A percentile compares a stretch with the other conserved stretches of the same genome.
Evolutionary conservation across 2,797 vertebrate species (phyloP).

Genomic region (Tachyglossus aculeatus): DNA sequence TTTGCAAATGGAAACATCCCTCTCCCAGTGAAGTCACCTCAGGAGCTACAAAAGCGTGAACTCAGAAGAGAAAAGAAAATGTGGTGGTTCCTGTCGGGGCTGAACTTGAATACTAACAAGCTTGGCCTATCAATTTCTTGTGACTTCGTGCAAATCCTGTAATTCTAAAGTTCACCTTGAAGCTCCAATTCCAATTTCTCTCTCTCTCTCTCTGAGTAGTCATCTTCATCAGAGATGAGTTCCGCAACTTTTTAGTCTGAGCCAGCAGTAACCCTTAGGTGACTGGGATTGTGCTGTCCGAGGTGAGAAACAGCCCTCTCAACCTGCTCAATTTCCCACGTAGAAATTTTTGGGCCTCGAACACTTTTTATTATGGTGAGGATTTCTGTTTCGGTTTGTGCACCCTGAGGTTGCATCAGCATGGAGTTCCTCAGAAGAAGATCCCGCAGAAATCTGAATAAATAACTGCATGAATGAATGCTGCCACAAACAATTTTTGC

Average conservation of each 20-base stretch:
- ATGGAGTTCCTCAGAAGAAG: no score
- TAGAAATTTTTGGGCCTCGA: neutral
- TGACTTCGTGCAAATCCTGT: conserved; percentile 26
- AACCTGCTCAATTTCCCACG: conserved; percentile 22
- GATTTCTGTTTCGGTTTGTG: no score
- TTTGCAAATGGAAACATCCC: conserved; percentile 18
- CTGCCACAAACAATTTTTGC: no score
- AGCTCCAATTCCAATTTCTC: conserved; percentile 41
- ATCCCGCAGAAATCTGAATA: no score
- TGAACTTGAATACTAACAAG: conserved; percentile 56
- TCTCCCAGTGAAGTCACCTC: conserved; percentile 43
- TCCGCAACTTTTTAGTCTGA: conserved; percentile 38
- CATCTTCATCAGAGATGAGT: no score
- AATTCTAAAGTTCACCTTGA: conserved; percentile 67
- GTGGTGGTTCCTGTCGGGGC: conserved; percentile 15
- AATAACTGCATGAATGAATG: no score
- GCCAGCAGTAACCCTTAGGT: conserved; percentile 22
- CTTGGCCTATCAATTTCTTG: conserved; percentile 5
- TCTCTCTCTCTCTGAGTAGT: conserved; percentile 3
- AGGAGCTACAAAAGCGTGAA: conserved; percentile 37
- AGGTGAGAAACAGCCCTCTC: conserved; percentile 24
- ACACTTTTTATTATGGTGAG: no score
- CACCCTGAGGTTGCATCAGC: no score
- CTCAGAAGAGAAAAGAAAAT: conserved; percentile 36
- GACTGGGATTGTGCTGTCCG: neutral